phyloP scores from a whole-genome alignment of 2,113 vertebrate genomes.

The Emydocephalus ijimae region DNA sequence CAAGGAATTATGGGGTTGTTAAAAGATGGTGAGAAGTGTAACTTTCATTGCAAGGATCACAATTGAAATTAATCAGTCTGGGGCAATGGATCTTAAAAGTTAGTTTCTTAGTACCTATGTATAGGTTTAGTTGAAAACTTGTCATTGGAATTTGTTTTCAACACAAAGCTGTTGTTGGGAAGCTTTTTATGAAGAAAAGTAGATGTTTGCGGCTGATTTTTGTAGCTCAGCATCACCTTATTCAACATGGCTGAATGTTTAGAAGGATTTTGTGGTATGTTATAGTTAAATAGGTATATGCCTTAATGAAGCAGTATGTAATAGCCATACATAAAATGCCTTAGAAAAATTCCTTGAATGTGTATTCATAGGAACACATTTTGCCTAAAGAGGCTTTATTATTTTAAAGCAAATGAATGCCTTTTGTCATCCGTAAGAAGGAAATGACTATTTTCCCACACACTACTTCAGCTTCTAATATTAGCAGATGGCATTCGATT shows the following conservation, averaged over 20 bases:
- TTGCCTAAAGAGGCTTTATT: not conserved
- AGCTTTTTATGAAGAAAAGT: not conserved
- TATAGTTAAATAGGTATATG: not conserved
- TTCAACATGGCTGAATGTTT: accelerated
- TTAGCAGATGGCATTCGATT: not conserved
- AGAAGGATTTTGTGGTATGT: accelerated
- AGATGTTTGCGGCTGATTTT: accelerated
- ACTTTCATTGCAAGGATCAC: not conserved
- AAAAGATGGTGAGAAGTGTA: no score
- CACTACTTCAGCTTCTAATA: not conserved
- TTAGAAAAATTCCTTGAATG: conserved; percentile 11
- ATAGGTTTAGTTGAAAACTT: not conserved
- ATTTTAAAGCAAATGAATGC: not conserved
- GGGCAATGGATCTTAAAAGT: not conserved
- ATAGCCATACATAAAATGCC: conserved; percentile 25
- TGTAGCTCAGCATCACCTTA: not conserved
- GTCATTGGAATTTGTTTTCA: not conserved
- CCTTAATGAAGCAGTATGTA: not conserved
- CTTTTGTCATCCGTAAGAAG: not conserved
- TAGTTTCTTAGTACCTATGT: accelerated
- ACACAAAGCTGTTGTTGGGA: not conserved
- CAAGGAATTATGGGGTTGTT: no score
- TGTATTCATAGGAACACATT: not conserved
- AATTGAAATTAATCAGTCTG: not conserved
- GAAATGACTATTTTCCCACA: not conserved